Conservation (phyloP, 1,140 invertebrate species). For the Scaptomyza pallida region DNA sequence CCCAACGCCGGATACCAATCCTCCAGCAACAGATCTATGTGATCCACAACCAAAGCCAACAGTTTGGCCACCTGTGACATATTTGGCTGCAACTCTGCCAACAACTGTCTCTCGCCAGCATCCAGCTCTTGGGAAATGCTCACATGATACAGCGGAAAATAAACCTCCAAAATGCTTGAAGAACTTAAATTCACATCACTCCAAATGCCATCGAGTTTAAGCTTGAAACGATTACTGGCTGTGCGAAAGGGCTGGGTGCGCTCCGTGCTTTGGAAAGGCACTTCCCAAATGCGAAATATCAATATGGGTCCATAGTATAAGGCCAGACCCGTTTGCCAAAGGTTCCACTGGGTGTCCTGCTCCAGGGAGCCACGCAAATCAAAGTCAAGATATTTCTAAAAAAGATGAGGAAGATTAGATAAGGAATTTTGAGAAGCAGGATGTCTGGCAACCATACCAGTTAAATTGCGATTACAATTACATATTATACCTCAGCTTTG, state of each 20-base stretch:
- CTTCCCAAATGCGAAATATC: slow-evolving; percentile 93
- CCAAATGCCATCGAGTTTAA: slow-evolving; percentile 93
- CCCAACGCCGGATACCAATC: slow-evolving; percentile 99
- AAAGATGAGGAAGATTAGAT: not conserved
- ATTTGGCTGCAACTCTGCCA: slow-evolving; percentile 87
- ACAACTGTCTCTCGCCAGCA: slow-evolving; percentile 50
- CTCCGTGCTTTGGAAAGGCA: slow-evolving; percentile 87
- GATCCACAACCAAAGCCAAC: slow-evolving; percentile 96
- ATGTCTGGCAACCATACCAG: no score
- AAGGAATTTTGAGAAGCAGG: no score
- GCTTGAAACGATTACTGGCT: slow-evolving; percentile 86
- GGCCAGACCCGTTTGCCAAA: slow-evolving; percentile 98
- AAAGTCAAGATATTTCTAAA: slow-evolving; percentile 73
- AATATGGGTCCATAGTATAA: slow-evolving; percentile 92
- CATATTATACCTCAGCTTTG: no score
- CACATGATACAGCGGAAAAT: slow-evolving; percentile 87
- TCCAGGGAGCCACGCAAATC: slow-evolving; percentile 73
- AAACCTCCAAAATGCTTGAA: slow-evolving; percentile 94
- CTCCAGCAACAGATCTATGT: slow-evolving; percentile 97
- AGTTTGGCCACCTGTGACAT: slow-evolving; percentile 92
- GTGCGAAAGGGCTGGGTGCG: slow-evolving; percentile 85
- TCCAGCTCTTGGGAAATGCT: slow-evolving; percentile 61
- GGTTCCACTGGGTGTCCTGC: slow-evolving; percentile 89
- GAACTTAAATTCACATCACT: slow-evolving; percentile 92
- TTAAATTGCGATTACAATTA: no score